These are phyloP conservation scores for Hydropotes inermis DNA, from an alignment of 2,113 vertebrate genomes.

Conservation along the genomic window DNA sequence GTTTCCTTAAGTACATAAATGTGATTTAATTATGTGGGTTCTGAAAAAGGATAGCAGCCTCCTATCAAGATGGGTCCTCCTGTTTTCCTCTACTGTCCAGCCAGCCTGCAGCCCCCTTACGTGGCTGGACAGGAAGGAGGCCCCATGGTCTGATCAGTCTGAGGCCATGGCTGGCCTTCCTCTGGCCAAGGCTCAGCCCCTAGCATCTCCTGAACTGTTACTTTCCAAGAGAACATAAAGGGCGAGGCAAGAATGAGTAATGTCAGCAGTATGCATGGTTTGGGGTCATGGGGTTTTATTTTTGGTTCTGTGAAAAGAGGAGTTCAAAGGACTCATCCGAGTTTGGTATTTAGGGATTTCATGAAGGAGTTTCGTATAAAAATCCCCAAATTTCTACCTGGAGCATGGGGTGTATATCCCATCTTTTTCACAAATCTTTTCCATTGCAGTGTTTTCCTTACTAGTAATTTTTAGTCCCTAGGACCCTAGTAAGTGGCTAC, in stretches of 20 bases:
- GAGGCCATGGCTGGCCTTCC: not conserved
- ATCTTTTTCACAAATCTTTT: not conserved
- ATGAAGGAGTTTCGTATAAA: not conserved
- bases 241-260: not conserved
- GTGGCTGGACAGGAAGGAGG: not conserved
- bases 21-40: not conserved
- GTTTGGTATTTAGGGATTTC: not conserved
- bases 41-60: not conserved
- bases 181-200: not conserved
- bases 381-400: not conserved
- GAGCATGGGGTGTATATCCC: not conserved
- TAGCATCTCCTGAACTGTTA: not conserved
- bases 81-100: not conserved
- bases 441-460: not conserved
- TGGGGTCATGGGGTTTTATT: not conserved
- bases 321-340: not conserved
- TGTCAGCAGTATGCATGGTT: not conserved
- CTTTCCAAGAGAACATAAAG: not conserved
- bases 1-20: not conserved
- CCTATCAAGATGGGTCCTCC: accelerated
- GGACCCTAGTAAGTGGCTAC: not conserved
- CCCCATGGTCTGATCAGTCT: not conserved
- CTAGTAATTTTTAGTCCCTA: not conserved
- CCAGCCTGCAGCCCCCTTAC: not conserved
- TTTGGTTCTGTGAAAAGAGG: not conserved